These are phyloP conservation scores for Torymus texanus DNA, from an alignment of 2,888 invertebrate genomes.

Conservation along the genomic window DNA sequence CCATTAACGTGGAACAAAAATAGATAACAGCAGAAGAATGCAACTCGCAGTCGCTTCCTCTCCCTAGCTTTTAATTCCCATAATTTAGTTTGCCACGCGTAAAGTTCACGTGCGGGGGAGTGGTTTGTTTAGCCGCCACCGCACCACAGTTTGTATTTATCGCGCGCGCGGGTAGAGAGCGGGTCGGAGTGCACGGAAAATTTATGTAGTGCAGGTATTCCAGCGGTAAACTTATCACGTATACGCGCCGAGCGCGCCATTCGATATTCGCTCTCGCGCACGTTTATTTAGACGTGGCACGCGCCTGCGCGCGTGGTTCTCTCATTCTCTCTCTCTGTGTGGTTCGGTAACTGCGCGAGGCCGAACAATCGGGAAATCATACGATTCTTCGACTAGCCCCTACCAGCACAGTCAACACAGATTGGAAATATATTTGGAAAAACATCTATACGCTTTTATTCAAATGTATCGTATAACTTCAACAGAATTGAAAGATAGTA, in stretches of 20 bases:
- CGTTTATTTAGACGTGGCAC: conserved; percentile 26
- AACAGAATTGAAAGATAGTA: too few species aligned
- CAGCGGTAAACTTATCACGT: conserved; percentile 43
- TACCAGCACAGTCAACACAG: too few species aligned
- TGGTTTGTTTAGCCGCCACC: background rate
- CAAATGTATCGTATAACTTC: too few species aligned
- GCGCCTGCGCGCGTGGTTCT: too few species aligned
- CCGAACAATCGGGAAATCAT: conserved; percentile 20
- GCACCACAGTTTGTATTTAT: conserved; percentile 25
- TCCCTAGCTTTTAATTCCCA: background rate
- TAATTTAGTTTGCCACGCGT: background rate
- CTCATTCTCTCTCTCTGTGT: too few species aligned
- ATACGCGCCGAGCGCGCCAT: conserved; percentile 10
- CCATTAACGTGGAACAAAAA: too few species aligned
- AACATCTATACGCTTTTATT: too few species aligned
- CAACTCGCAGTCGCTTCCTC: too few species aligned
- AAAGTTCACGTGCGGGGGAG: background rate
- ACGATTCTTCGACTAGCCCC: background rate
- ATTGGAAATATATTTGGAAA: too few species aligned
- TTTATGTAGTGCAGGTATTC: conserved; percentile 45
- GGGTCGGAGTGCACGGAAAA: conserved; percentile 13
- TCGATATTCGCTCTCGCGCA: conserved; percentile 30
- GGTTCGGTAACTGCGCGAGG: background rate
- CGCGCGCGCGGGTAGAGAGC: background rate
- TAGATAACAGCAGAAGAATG: too few species aligned